Percentiles rank a stretch among this genome's conserved stretches.
phyloP scores from a whole-genome alignment of 1,140 invertebrate species.

The Octopus bimaculoides region DNA sequence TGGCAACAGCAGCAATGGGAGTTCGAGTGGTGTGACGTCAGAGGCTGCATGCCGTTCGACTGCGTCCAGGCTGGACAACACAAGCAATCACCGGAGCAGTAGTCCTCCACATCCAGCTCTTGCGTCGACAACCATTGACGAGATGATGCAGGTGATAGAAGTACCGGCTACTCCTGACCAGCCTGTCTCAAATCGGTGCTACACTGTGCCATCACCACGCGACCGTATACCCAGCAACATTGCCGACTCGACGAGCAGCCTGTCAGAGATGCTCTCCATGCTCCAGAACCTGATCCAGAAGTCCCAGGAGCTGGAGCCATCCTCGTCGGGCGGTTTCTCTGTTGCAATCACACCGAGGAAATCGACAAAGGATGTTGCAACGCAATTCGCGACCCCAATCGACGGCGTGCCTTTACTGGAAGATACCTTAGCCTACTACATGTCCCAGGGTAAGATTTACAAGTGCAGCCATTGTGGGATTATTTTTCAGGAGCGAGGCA shows the following conservation, averaged over 20 bases:
- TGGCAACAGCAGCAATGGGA: slow-evolving; percentile 6
- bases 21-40: neutral
- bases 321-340: slow-evolving; percentile 8
- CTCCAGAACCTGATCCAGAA: slow-evolving; percentile 30
- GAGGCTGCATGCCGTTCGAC: neutral
- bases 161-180: neutral
- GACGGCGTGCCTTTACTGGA: slow-evolving; percentile 34
- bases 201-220: slow-evolving; percentile 17
- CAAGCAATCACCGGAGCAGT: neutral
- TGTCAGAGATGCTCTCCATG: slow-evolving; percentile 33
- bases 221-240: slow-evolving; percentile 14
- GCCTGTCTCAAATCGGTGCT: neutral
- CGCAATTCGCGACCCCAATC: slow-evolving; percentile 28
- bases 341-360: slow-evolving; percentile 24
- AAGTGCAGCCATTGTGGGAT: slow-evolving; percentile 45
- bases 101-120: neutral
- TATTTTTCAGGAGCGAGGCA: slow-evolving; percentile 45
- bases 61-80: neutral
- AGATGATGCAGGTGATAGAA: neutral
- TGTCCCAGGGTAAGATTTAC: slow-evolving; percentile 42
- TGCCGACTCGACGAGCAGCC: slow-evolving; percentile 38
- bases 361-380: slow-evolving; percentile 22
- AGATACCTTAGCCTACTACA: slow-evolving; percentile 43
- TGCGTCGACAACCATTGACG: neutral
- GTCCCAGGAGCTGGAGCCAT: slow-evolving; percentile 27